These are phyloP conservation scores for Hoplostethus mediterraneus DNA, from an alignment of 2,797 vertebrate genomes.

Conservation along the genomic window DNA sequence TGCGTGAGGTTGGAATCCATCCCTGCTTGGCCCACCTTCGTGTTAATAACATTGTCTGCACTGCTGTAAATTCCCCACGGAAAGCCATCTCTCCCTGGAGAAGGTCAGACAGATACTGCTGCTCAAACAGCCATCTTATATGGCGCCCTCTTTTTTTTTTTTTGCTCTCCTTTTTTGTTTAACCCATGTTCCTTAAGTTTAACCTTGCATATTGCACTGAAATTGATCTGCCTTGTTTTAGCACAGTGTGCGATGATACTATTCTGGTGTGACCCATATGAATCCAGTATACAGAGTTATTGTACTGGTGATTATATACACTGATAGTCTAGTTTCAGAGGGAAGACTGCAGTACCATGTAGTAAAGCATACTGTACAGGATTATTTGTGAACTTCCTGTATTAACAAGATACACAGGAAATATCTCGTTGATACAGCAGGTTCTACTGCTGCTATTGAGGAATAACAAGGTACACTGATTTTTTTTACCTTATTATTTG, in stretches of 20 bases:
- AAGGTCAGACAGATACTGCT: slow-evolving; percentile 54
- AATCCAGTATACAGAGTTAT: background rate
- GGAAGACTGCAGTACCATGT: background rate
- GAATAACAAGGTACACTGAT: background rate
- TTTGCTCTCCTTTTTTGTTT: slow-evolving; percentile 8
- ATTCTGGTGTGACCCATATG: slow-evolving; percentile 7
- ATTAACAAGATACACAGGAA: slow-evolving; percentile 13
- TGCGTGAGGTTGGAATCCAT: slow-evolving; percentile 3
- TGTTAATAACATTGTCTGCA: slow-evolving; percentile 6
- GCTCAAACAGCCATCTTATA: slow-evolving; percentile 41
- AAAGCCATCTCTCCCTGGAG: slow-evolving; percentile 22
- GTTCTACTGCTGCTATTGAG: background rate
- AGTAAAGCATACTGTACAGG: background rate
- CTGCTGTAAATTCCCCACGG: background rate
- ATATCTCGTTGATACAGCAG: slow-evolving; percentile 1
- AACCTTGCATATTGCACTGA: slow-evolving; percentile 71
- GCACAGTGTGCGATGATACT: slow-evolving; percentile 31
- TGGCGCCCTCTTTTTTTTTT: slow-evolving; percentile 26
- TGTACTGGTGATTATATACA: background rate
- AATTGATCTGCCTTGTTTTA: slow-evolving; percentile 67
- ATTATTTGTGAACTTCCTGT: slow-evolving; percentile 20
- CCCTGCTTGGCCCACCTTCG: background rate
- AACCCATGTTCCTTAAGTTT: slow-evolving; percentile 66
- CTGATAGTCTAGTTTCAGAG: background rate
- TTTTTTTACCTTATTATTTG: slow-evolving; percentile 6